A percentile compares a stretch with the other conserved stretches of the same genome.
These are phyloP conservation scores for Oreochromis aureus DNA, from an alignment of 2,113 vertebrate species.

Conservation along the genomic window DNA sequence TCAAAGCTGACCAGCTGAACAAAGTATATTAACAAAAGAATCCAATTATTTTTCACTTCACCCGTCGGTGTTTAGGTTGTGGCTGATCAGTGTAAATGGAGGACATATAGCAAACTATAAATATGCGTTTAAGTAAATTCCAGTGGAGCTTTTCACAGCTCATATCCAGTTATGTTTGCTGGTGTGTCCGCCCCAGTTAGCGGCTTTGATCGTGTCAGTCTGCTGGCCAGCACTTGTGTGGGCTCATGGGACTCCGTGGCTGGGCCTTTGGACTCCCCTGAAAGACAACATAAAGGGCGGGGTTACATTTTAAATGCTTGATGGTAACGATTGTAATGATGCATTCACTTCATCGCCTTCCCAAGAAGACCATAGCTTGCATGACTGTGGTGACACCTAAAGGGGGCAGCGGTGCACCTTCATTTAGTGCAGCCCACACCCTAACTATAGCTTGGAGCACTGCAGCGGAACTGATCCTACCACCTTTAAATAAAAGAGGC, in stretches of 20 bases:
- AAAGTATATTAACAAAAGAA: not conserved
- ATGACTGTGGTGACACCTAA: not conserved
- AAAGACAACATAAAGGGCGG: not conserved
- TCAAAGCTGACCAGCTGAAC: not conserved
- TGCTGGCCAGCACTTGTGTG: constrained; percentile 55
- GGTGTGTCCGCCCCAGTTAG: not conserved
- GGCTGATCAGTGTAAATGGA: constrained; percentile 29
- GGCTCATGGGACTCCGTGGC: constrained; percentile 49
- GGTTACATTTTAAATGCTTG: not conserved
- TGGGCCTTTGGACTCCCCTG: constrained; percentile 65
- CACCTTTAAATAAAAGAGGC: constrained; percentile 5
- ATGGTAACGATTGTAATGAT: not conserved
- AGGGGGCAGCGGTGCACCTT: constrained; percentile 50
- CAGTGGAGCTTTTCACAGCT: constrained; percentile 60
- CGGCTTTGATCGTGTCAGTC: constrained; percentile 26
- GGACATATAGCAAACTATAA: constrained; percentile 52
- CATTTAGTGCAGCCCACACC: constrained; percentile 15
- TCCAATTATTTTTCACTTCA: not conserved
- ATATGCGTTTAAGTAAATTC: constrained; percentile 62
- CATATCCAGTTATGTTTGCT: constrained; percentile 53
- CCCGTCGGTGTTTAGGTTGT: rapidly evolving
- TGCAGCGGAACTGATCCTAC: not conserved
- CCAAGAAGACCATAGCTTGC: not conserved
- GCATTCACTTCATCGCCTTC: not conserved
- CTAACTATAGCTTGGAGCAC: not conserved